These are phyloP conservation scores for Enteromius paludinosus DNA, from an alignment of 2,797 vertebrate species.

Conservation along the genomic window DNA sequence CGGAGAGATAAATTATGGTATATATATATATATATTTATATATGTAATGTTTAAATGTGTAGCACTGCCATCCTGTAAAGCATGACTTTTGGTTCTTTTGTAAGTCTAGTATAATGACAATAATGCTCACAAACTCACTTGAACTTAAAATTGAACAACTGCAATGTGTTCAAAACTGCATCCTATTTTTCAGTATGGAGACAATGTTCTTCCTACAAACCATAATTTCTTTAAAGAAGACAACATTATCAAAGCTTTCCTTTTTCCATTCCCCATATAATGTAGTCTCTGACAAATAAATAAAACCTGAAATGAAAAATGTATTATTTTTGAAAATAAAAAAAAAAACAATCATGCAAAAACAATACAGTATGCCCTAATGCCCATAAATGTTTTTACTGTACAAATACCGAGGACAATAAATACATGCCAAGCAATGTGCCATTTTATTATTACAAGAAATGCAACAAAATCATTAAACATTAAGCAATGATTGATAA, in stretches of 20 bases:
- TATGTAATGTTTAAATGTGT: background rate
- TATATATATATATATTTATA: too few species aligned
- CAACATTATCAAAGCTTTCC: background rate
- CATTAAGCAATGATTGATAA: background rate
- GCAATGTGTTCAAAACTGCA: background rate
- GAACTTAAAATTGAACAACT: background rate
- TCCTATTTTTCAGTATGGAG: background rate
- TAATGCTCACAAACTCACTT: background rate
- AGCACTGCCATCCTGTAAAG: background rate
- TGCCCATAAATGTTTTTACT: background rate
- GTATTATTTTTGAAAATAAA: background rate
- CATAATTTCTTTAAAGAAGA: background rate
- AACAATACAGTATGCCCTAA: background rate
- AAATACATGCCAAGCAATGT: conserved; percentile 8
- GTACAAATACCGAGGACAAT: background rate
- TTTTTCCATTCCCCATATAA: background rate
- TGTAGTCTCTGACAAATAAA: background rate
- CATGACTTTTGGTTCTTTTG: background rate
- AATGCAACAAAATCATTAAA: background rate
- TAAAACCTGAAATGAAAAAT: too few species aligned
- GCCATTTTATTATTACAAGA: background rate
- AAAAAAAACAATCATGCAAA: background rate
- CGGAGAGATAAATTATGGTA: background rate
- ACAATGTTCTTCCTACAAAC: background rate
- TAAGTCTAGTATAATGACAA: background rate